Evolutionary conservation across 2,888 invertebrate genomes (phyloP), one percentile per base, ranked within the genome.

Genomic region (Lypha dubia): DNA sequence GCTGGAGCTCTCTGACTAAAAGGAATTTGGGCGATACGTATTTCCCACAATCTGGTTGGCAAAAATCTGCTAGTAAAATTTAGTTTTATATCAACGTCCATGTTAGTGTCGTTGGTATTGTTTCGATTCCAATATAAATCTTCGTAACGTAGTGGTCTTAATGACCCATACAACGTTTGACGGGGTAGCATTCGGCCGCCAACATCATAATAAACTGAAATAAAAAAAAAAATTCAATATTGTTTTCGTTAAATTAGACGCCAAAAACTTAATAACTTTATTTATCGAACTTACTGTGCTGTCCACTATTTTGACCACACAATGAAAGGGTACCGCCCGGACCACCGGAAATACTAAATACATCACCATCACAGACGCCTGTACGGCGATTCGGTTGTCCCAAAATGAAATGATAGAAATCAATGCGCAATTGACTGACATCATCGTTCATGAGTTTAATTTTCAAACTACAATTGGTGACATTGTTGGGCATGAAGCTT

Each of bases 251-350:
- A n/a, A n/a, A n/a, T n/a, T n/a, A n/a, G n/a, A n/a, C 28, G 28
- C 28, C 28, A 28, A 28, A 28, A 28, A 28, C n/a, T 46, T 5
- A 24, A 49, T 15, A 11, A 28, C n/a, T 44, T 41, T 41, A 6
- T 41, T 44, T 44, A 44, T 38, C 8, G 44, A 15, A 93, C 94
- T 94, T 91, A 97, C 97, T 93, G 88, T 97, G 97, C 88, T 97
- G 97, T 15, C 96, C 96, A 89, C 95, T 96, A 89, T 97, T 97
- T 89, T 96, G 95, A 0, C 97, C 97, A 89, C 97, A 97, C 11
- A 97, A 88, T 15, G 93, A 94, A 86, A 97, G 93, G 73, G 93
- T 93, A 67, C 93, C 93, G 1, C 90, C 90, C 0, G 93, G 93
- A 5, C 94, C 94, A 0, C 94, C 95, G 20, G 91, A 91, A 82